Base-by-base conservation (phyloP, 2,797 vertebrate species). In the Catharus ustulatus region DNA sequence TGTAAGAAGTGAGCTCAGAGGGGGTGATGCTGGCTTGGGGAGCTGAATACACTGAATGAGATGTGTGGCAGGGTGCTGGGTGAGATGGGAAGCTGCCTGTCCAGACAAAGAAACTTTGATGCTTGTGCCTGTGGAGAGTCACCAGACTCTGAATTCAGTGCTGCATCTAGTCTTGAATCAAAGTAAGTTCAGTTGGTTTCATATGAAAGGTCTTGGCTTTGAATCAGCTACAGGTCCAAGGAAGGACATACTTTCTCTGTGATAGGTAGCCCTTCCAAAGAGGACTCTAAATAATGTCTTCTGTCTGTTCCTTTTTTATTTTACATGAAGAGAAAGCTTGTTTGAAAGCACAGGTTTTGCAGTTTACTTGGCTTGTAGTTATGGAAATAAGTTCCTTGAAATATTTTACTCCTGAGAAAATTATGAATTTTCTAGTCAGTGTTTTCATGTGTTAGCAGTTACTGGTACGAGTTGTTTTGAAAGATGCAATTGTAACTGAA, bases 41-140 rank as follows among this genome's bases (percentile, higher is more conserved):
- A 73, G 2, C 21, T 2, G 5, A 1, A 7, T 16, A 1, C 30
- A 9, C 52, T 15, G 34, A 42, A 9, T 1, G 4, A 59, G 21
- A 5, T 38, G 24, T n/a, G 42, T 1, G 3, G 12, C 43, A 20
- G 36, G 19, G 19, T 55, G 4, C 58, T 83, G 66, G 23, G 7
- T 71, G 69, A 40, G n/a, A 12, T 46, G 45, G 54, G 34, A 83
- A 57, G 10, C 20, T 42, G 43, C 30, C 26, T 80, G 45, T 36
- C 22, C n/a, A n/a, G 49, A 5, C 29, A 24, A 45, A 63, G 68
- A 36, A 61, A 20, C 26, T 24, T 59, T n/a, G n/a, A 19, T 72
- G 19, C 71, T 78, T 68, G 36, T 62, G 67, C 10, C 5, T 71
- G 13, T 11, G 62, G 20, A 24, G 30, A 15, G 22, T 26, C 38